Evolutionary conservation across 2,797 vertebrate species (phyloP), one percentile per base, ranked within the genome.

Genomic region (Phoxinus dragarum): DNA sequence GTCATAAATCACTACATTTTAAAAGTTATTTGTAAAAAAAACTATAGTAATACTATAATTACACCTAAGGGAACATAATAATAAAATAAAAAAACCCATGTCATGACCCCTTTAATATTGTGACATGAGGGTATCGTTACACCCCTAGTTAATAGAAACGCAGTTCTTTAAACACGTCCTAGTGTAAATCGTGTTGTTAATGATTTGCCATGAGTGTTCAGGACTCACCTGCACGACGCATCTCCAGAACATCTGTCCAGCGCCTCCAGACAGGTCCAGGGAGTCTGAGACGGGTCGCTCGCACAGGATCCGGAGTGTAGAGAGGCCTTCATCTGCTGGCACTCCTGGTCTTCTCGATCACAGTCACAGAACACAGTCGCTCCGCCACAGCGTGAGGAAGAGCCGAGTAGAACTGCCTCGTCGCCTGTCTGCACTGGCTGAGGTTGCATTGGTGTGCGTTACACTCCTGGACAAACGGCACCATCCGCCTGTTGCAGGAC

Each of bases 321-420:
- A 61, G 92, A 86, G 12, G 90, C 91, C 91, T 92, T 94, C 89
- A 96, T 94, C 49, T 93, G 91, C 73, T 93, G 89, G 82, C 97
- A 99, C 78, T 91, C 91, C 67, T 94, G 91, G 88, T 99, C 96
- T 8, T 90, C 90, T 38, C 88, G 91, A 59, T 89, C 81, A 44
- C 98, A 99, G 59, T 96, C 92, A 84, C 97, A 99, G 91, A 99
- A 96, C 72, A 92, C 92, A 99, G 88, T 95, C 94, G 96, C 87
- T 97, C 95, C 59, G 97, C 97, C 82, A 96, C 86, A 44, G 93
- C 94, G 52, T 88, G 91, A 44, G 97, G 96, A 94, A 97, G 94
- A 38, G 92, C 92, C 81, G 76, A 73, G 74, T 98, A 98, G 93
- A 98, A 98, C 89, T 89, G 90, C 83, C 88, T 92, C 40, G 94